phyloP scores from a whole-genome alignment of 2,888 invertebrate genomes.

The Spatulosminthurus flaviceps region DNA sequence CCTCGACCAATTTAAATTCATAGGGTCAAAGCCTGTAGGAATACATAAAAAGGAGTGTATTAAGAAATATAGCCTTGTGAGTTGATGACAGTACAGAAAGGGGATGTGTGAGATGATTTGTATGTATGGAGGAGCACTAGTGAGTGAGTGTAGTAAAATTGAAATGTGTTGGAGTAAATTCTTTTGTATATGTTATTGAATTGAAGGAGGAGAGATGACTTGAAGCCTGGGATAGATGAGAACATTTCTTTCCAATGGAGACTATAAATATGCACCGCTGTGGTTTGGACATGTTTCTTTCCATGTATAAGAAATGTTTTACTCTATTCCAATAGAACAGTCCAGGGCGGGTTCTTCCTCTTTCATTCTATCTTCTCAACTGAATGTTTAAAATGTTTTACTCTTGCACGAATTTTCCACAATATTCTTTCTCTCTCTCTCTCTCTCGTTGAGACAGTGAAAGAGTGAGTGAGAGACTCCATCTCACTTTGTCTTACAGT shows the following conservation, averaged over 20 bases:
- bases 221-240: no score
- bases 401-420: not conserved
- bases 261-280: not conserved
- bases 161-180: slow-evolving; percentile 10
- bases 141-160: not conserved
- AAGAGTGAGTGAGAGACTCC: no score
- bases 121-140: not conserved
- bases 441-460: no score
- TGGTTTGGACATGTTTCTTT: not conserved
- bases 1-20: no score
- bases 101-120: not conserved
- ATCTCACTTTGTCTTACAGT: not conserved
- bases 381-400: not conserved
- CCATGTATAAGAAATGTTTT: not conserved
- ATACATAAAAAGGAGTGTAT: no score
- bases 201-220: slow-evolving; percentile 4
- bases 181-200: slow-evolving; percentile 27
- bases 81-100: not conserved
- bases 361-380: no score
- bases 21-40: no score
- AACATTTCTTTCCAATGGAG: not conserved
- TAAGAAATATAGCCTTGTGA: no score
- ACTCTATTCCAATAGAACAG: not conserved
- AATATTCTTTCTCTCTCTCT: not conserved
- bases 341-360: not conserved